These are phyloP conservation scores for Pelmatolapia mariae DNA, from an alignment of 2,113 vertebrate species.

Conservation along the genomic window DNA sequence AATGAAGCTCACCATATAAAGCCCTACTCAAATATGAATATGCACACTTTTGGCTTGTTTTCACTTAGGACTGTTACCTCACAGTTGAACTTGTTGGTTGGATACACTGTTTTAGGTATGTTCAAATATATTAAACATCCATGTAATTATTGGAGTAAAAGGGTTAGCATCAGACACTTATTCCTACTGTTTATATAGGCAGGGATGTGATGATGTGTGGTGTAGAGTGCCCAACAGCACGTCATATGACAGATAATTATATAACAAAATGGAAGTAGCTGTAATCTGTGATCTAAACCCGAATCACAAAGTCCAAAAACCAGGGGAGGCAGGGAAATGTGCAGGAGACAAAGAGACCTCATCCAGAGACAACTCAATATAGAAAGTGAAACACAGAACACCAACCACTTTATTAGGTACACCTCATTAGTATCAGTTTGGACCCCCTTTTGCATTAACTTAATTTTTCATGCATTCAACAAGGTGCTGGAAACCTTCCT, in stretches of 20 bases:
- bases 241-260: not conserved
- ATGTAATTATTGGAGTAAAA: not conserved
- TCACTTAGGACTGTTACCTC: not conserved
- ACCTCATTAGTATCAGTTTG: not conserved
- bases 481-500: not conserved
- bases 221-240: not conserved
- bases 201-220: not conserved
- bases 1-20: not conserved
- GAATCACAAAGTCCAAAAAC: not conserved
- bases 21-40: not conserved
- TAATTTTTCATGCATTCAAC: not conserved
- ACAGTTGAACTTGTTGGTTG: not conserved
- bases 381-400: not conserved
- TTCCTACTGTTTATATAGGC: not conserved
- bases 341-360: not conserved
- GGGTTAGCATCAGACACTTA: not conserved
- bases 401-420: not conserved
- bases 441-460: not conserved
- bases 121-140: not conserved
- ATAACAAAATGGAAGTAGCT: not conserved
- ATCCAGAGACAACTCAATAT: not conserved
- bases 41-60: not conserved
- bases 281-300: not conserved
- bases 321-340: not conserved
- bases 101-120: not conserved